Conservation (phyloP, 2,888 invertebrate genomes). For the Platerodrilus igneus region DNA sequence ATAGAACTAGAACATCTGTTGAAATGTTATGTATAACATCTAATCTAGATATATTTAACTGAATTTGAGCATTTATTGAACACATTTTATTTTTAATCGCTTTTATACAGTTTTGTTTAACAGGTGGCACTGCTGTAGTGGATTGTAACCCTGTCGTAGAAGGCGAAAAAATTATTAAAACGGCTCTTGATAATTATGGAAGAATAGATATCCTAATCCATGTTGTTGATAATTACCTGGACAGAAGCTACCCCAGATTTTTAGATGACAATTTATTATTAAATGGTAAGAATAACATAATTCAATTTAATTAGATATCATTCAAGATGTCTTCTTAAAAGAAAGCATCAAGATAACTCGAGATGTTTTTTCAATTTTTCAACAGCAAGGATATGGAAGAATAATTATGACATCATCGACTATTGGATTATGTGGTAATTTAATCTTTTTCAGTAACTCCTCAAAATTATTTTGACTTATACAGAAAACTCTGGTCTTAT, state of each 20-base stretch:
- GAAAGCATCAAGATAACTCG: slow-evolving; percentile 90
- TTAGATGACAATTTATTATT: slow-evolving; percentile 64
- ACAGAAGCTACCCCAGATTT: slow-evolving; percentile 85
- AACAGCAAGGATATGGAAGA: slow-evolving; percentile 88
- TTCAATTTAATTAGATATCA: slow-evolving; percentile 61
- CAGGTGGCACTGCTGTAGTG: slow-evolving; percentile 86
- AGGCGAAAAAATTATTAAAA: slow-evolving; percentile 93
- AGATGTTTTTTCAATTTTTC: slow-evolving; percentile 94
- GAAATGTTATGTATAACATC: no score
- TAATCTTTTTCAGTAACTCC: slow-evolving; percentile 53
- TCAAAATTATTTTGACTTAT: slow-evolving; percentile 44
- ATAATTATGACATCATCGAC: slow-evolving; percentile 93
- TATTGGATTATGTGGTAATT: slow-evolving; percentile 86
- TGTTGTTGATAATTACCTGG: slow-evolving; percentile 96
- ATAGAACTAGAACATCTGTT: no score
- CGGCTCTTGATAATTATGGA: slow-evolving; percentile 91
- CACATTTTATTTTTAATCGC: no score
- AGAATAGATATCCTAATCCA: slow-evolving; percentile 90
- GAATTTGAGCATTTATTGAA: no score
- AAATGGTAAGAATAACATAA: slow-evolving; percentile 26
- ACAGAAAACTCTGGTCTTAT: slow-evolving; percentile 90
- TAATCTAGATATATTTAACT: no score
- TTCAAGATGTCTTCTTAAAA: slow-evolving; percentile 89
- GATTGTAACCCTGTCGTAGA: slow-evolving; percentile 94
- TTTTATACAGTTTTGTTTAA: no score